A percentile compares a stretch with the other conserved stretches of the same genome.
phyloP scores from a whole-genome alignment of 2,113 vertebrate genomes.

The Thomomys bottae region DNA sequence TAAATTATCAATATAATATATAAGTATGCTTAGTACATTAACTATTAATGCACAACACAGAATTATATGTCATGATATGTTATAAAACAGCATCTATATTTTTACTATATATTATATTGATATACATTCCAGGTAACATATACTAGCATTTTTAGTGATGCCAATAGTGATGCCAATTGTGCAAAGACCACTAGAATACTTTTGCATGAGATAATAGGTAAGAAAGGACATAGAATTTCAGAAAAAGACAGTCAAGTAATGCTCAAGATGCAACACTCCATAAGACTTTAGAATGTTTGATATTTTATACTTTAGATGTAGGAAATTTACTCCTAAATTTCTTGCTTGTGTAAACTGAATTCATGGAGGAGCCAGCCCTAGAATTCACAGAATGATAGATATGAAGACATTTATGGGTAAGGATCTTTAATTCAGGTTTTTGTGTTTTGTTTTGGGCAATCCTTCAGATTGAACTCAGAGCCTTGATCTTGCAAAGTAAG shows the following conservation, averaged over 20 bases:
- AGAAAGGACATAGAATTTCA: background rate
- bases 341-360: background rate
- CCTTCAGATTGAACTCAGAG: too few relatives aligned
- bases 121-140: background rate
- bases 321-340: background rate
- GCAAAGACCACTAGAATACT: background rate
- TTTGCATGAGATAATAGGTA: background rate
- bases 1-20: background rate
- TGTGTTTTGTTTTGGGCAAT: too few relatives aligned
- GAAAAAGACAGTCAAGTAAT: background rate
- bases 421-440: background rate
- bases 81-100: background rate
- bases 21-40: background rate
- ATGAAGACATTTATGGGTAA: background rate
- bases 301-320: background rate
- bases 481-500: too few relatives aligned
- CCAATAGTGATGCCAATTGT: too few relatives aligned
- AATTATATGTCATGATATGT: background rate
- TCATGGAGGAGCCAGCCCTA: background rate
- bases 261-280: background rate
- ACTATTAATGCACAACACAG: background rate
- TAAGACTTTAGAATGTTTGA: background rate
- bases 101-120: background rate
- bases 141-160: background rate
- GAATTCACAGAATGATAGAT: background rate